Percentiles rank a stretch among this genome's conserved stretches.
Evolutionary conservation across 2,888 invertebrate species (phyloP).

Genomic region (Antitype chi): DNA sequence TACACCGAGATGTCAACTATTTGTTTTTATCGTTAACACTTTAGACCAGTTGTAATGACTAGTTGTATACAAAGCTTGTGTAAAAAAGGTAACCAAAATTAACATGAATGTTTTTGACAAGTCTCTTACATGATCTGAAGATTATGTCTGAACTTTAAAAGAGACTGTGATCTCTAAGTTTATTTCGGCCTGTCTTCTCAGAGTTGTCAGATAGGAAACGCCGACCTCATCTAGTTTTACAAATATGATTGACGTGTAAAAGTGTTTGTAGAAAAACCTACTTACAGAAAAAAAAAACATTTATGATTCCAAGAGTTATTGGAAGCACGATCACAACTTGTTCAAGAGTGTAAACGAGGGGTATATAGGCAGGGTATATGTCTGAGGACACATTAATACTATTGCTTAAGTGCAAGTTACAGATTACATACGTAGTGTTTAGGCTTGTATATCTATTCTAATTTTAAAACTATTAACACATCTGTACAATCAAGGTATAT

Average conservation of each 20-base stretch:
- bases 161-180: no score
- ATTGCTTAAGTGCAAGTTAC: constrained; percentile 36
- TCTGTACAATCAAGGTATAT: constrained; percentile 29
- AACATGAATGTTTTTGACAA: background rate
- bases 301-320: background rate
- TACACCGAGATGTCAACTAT: background rate
- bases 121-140: background rate
- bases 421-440: constrained; percentile 19
- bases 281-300: no score
- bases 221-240: no score
- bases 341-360: background rate
- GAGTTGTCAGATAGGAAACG: no score
- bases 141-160: no score
- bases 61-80: background rate
- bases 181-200: no score
- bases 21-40: background rate
- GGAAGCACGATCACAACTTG: background rate
- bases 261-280: no score
- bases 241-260: no score
- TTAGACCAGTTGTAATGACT: background rate
- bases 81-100: background rate
- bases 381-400: constrained; percentile 11
- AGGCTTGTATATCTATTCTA: constrained; percentile 36
- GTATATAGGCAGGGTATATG: background rate
- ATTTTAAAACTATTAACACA: constrained; percentile 23